Evolutionary conservation across 92 coral and sea anemone genomes (phyloP), one percentile per base, ranked within the genome.

Genomic region (Phenganax stokvisi): DNA sequence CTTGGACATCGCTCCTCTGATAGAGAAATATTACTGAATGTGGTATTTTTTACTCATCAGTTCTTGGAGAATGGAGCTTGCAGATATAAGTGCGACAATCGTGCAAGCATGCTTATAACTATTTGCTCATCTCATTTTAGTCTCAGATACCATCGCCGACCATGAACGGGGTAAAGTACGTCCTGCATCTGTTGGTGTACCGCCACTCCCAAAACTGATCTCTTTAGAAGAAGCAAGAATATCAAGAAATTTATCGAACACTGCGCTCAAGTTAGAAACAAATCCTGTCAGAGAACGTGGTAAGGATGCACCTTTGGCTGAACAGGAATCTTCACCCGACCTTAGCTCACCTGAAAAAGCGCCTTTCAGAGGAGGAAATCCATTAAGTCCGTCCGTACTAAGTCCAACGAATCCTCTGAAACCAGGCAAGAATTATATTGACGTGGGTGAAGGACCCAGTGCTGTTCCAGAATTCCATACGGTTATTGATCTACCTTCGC

Each of bases 211-310:
- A 8, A 96, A 96, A 84, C 86, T 96, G 68, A 87, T 96, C 60
- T 88, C 99, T 17, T 77, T 96, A 76, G 99, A 96, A 80, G 97
- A 96, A 66, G 99, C 99, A 27, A 88, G 99, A 6, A 89, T 96
- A n/a, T 63, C 83, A 16, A 79, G 83, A 54, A 79, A n/a, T 44
- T 15, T 65, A 16, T 51, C 83, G 13, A 79, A 29, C 13, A 62
- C 53, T 0, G 73, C 11, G 8, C 71, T 9, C 37, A 59, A 29
- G 15, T 54, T 62, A 15, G 56, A 63, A 5, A 64, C 15, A n/a
- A 17, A 63, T 6, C 69, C 83, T 10, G 55, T 65, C 51, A 20
- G n/a, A 54, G 61, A 51, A 9, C 53, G 6, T 30, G 71, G 10
- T 56, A 37, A 66, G 53, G 81, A 66, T 65, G 69, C 64, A 76